Base-by-base conservation (phyloP, 2,113 vertebrate species). In the Scytalopus superciliaris region DNA sequence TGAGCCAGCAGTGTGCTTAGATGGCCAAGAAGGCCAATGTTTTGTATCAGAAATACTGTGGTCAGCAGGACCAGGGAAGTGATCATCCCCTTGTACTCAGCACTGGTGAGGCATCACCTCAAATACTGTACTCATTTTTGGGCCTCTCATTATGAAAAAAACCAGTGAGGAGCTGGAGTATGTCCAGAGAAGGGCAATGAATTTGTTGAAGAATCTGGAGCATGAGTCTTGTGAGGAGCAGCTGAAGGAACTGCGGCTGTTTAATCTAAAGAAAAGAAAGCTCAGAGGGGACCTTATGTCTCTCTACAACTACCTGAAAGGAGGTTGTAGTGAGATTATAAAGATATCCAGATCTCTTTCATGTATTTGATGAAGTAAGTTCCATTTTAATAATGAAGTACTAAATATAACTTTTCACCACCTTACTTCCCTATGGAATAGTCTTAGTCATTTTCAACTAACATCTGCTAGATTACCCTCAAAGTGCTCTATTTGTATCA, bases 311-410 rank as follows among this genome's bases (percentile, higher is more conserved):
- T 76, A 56, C 18, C 21, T 63, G 47, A 76, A 62, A 55, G 19
- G 25, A 84, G 31, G 40, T 56, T 69, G 35, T 28, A 69, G 30
- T 69, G 25, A 56, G 35, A 14, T 49, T 49, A 90, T 84, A 63
- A 73, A 88, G 14, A 68, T 39, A 89, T 50, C 19, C 30, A 67
- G 27, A 52, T 14, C 10, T 63, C 10, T 68, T 91, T 42, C 22
- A 63, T 33, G 14, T 33, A 49, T 73, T 81, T 81, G 27, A 73
- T 73, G 10, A 90, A 84, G 19, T 33, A 60, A 73, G 10, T 45
- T 69, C 9, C 28, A 30, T 74, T 78, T 73, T 69, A 82, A 78
- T 93, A 89, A 74, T 73, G 47, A 89, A 91, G 21, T 37, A 86
- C 64, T 55, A 82, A 85, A 73, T 11, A 35, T 33, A 63, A 69